Percentiles rank a stretch among this genome's conserved stretches.
Evolutionary conservation across 2,888 invertebrate species (phyloP).

Genomic region (Drosophila robusta): DNA sequence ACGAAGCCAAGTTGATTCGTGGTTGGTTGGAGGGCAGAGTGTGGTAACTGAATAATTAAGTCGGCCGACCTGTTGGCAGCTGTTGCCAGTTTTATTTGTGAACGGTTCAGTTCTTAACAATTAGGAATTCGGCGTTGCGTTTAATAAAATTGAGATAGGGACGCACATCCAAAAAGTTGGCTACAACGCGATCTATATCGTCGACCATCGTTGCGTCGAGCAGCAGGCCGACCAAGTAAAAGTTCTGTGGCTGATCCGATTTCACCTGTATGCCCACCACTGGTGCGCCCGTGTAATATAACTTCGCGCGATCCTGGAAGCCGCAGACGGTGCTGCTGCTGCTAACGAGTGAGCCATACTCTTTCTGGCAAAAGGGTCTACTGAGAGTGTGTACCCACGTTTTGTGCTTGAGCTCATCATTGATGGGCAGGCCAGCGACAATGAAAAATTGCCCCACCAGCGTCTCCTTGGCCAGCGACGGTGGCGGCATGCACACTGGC

Average conservation of each 20-base stretch:
- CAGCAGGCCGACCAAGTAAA: conserved; percentile 57
- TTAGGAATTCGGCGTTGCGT: conserved; percentile 46
- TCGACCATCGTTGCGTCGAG: conserved; percentile 40
- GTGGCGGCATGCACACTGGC: conserved; percentile 67
- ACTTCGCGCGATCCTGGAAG: conserved; percentile 23
- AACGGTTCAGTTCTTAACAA: conserved; percentile 29
- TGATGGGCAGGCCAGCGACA: conserved; percentile 45
- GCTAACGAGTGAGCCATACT: conserved; percentile 30
- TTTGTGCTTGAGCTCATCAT: conserved; percentile 36
- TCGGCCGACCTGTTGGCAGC: conserved; percentile 55
- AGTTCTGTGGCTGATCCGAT: conserved; percentile 43
- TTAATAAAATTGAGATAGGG: conserved; percentile 57
- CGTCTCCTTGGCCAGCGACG: conserved; percentile 33
- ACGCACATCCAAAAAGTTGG: conserved; percentile 57
- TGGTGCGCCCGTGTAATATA: conserved; percentile 53
- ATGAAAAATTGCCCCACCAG: conserved; percentile 49
- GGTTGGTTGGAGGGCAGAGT: background rate
- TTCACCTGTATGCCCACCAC: conserved; percentile 60
- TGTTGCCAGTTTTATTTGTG: conserved; percentile 38
- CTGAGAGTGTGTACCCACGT: conserved; percentile 56
- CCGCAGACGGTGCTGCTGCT: conserved; percentile 57
- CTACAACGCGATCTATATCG: conserved; percentile 1
- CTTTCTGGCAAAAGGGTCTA: conserved; percentile 37
- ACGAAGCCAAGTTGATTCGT: conserved; percentile 19
- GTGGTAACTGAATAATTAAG: conserved; percentile 63